Percentiles rank a stretch among this genome's conserved stretches.
These are phyloP conservation scores for Fissipunctia ypsillon DNA, from an alignment of 2,888 invertebrate genomes.

Conservation along the genomic window DNA sequence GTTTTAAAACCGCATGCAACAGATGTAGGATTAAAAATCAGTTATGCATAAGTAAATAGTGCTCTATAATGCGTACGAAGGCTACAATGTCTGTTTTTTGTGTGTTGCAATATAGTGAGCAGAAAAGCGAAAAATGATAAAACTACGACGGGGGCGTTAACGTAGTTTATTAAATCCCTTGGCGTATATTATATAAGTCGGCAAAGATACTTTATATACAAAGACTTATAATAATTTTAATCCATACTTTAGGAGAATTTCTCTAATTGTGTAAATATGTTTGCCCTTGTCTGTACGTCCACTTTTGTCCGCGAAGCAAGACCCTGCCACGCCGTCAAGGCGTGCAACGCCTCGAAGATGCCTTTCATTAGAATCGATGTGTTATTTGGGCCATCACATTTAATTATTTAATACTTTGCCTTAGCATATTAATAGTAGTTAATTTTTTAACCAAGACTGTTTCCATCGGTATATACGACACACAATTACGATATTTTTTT, in stretches of 20 bases:
- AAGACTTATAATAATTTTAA: too few species aligned
- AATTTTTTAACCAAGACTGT: too few species aligned
- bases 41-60: conserved; percentile 22
- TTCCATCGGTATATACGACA: too few species aligned
- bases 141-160: not conserved
- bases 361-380: too few species aligned
- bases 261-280: not conserved
- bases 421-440: too few species aligned
- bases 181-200: not conserved
- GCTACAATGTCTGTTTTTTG: conserved; percentile 2
- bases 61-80: not conserved
- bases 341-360: too few species aligned
- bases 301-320: too few species aligned
- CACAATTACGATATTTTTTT: too few species aligned
- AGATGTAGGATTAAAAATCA: conserved; percentile 44
- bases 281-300: not conserved
- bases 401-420: too few species aligned
- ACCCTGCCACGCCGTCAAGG: too few species aligned
- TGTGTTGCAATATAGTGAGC: not conserved
- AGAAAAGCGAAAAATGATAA: not conserved
- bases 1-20: conserved; percentile 46
- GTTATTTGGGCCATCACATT: too few species aligned
- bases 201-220: not conserved
- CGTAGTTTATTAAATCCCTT: not conserved
- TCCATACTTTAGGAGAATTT: not conserved